Conservation (phyloP, 2,888 invertebrate genomes). For the Thyatira batis region DNA sequence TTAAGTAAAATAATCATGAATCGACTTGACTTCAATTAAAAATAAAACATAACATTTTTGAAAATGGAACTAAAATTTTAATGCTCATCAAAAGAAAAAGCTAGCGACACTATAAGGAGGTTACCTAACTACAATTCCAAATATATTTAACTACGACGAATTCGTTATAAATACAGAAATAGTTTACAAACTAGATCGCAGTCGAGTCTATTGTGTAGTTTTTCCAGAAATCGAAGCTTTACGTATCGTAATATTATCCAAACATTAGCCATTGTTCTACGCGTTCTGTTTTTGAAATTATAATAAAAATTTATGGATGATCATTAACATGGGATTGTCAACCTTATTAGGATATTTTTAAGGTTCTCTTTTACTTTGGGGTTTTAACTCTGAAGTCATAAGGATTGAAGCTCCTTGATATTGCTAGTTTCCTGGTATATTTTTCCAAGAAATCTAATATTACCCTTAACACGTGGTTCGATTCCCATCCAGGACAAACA, state of each 20-base stretch:
- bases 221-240: conserved; percentile 26
- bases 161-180: not conserved
- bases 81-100: too few species aligned
- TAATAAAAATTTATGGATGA: not conserved
- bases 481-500: too few species aligned
- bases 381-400: too few species aligned
- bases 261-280: conserved; percentile 23
- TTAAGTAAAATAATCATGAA: too few species aligned
- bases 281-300: not conserved
- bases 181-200: conserved; percentile 28
- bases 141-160: not conserved
- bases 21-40: too few species aligned
- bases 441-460: too few species aligned
- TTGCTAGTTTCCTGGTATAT: too few species aligned
- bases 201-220: conserved; percentile 28
- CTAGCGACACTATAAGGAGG: too few species aligned
- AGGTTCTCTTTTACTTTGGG: too few species aligned
- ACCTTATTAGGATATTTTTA: not conserved
- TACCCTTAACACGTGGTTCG: too few species aligned
- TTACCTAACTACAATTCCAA: not conserved
- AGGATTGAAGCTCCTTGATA: too few species aligned
- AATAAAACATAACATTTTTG: too few species aligned
- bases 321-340: not conserved
- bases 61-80: not conserved
- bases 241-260: conserved; percentile 16